These are phyloP conservation scores for Lichenostomus cassidix DNA, from an alignment of 2,113 vertebrate species.

Conservation along the genomic window DNA sequence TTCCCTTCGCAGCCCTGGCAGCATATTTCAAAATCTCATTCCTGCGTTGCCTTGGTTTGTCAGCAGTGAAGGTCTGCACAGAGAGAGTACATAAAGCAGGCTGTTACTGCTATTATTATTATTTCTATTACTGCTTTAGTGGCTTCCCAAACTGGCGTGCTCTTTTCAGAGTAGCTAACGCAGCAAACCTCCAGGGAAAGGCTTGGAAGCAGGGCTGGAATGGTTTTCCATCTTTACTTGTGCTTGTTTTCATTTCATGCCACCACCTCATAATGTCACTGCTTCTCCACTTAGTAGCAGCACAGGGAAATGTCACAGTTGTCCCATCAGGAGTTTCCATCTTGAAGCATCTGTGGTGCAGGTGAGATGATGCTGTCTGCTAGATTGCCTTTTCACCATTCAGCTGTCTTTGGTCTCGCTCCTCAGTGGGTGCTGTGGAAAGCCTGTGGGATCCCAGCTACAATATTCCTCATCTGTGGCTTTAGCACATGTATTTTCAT, in stretches of 20 bases:
- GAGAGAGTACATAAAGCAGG: not conserved
- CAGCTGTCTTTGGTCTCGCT: not conserved
- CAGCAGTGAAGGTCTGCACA: not conserved
- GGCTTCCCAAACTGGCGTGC: not conserved
- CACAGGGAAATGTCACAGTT: not conserved
- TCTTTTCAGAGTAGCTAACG: not conserved
- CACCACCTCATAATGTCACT: not conserved
- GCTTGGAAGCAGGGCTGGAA: not conserved
- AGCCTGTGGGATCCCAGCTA: not conserved
- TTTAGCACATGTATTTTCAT: not conserved
- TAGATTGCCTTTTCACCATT: not conserved
- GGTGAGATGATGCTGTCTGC: not conserved
- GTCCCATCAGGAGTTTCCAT: not conserved
- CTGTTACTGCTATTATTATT: not conserved
- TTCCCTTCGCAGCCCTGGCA: not conserved
- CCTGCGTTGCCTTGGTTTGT: not conserved
- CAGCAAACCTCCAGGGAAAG: not conserved
- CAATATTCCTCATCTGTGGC: not conserved
- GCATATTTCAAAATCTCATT: conserved; percentile 47
- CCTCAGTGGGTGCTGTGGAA: not conserved
- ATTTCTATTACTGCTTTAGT: not conserved
- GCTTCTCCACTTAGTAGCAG: not conserved
- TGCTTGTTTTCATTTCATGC: not conserved
- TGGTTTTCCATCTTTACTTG: not conserved
- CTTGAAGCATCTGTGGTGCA: not conserved